Conservation (phyloP, 1,140 invertebrate species). For the Colletes gigas region DNA sequence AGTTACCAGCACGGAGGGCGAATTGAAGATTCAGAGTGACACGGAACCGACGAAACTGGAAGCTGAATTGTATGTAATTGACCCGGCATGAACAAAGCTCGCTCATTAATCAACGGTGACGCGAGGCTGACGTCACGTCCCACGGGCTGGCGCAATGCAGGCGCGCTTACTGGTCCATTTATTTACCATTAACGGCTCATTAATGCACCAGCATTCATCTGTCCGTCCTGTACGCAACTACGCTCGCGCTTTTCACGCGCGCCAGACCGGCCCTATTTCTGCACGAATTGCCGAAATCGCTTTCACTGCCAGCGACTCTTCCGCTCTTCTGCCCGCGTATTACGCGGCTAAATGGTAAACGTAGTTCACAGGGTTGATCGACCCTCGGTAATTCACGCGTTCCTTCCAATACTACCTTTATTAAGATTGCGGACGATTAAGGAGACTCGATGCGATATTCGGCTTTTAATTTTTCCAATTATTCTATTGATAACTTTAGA, state of each 20-base stretch:
- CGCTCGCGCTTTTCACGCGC: constrained; percentile 49
- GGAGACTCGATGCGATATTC: too few species aligned
- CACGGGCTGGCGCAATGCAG: constrained; percentile 66
- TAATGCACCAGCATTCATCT: constrained; percentile 65
- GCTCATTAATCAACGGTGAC: constrained; percentile 77
- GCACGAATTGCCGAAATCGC: constrained; percentile 6
- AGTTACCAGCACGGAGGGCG: not conserved
- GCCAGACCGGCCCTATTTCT: constrained; percentile 28
- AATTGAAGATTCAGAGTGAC: constrained; percentile 50
- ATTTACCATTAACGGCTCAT: constrained; percentile 78
- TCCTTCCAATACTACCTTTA: too few species aligned
- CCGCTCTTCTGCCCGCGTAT: not conserved
- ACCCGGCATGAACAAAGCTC: constrained; percentile 69
- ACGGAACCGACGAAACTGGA: constrained; percentile 29
- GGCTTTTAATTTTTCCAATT: too few species aligned
- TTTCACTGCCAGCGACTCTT: constrained; percentile 20
- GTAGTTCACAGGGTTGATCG: too few species aligned
- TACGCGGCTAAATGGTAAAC: too few species aligned
- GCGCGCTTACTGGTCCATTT: constrained; percentile 72
- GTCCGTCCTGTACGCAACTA: constrained; percentile 33
- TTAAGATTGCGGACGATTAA: too few species aligned
- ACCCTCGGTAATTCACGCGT: too few species aligned
- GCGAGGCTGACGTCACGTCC: constrained; percentile 69
- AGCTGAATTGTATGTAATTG: constrained; percentile 65
- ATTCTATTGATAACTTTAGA: too few species aligned